These are phyloP conservation scores for Crenuchus spilurus DNA, from an alignment of 2,797 vertebrate species.

Conservation along the genomic window DNA sequence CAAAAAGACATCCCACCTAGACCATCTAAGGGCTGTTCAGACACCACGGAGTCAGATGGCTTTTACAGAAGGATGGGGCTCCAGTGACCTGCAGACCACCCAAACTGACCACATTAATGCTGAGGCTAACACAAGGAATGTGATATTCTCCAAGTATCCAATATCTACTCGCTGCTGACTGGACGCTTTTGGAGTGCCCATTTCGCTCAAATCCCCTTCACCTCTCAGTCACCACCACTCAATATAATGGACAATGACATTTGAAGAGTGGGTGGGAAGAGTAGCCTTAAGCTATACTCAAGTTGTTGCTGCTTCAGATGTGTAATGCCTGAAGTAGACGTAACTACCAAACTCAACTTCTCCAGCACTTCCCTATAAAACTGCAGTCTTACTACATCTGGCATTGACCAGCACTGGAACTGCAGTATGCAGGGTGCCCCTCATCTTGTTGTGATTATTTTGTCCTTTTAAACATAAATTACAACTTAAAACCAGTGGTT, in stretches of 20 bases:
- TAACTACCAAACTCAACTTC: background rate
- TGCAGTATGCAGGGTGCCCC: no score
- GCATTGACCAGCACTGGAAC: no score
- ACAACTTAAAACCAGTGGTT: no score
- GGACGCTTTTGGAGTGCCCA: slow-evolving; percentile 25
- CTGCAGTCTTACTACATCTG: no score
- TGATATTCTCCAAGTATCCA: slow-evolving; percentile 41
- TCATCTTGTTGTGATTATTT: no score
- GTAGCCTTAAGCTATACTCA: background rate
- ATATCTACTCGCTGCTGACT: slow-evolving; percentile 38
- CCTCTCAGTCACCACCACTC: slow-evolving; percentile 5
- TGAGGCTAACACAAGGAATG: slow-evolving; percentile 37
- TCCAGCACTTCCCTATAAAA: background rate
- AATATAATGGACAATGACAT: slow-evolving; percentile 34
- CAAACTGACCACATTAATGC: slow-evolving; percentile 41
- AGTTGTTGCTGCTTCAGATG: background rate
- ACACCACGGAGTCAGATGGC: slow-evolving; percentile 38
- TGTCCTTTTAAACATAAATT: no score
- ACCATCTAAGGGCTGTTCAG: slow-evolving; percentile 33
- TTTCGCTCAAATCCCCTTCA: slow-evolving; percentile 5
- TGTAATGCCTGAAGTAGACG: background rate
- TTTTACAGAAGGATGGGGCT: slow-evolving; percentile 39
- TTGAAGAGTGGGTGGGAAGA: background rate
- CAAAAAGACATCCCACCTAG: slow-evolving; percentile 43
- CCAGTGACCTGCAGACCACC: slow-evolving; percentile 45